Evolutionary conservation across 53 echinoderm and acorn worm genomes (phyloP).

Genomic region (Henricia sp.): DNA sequence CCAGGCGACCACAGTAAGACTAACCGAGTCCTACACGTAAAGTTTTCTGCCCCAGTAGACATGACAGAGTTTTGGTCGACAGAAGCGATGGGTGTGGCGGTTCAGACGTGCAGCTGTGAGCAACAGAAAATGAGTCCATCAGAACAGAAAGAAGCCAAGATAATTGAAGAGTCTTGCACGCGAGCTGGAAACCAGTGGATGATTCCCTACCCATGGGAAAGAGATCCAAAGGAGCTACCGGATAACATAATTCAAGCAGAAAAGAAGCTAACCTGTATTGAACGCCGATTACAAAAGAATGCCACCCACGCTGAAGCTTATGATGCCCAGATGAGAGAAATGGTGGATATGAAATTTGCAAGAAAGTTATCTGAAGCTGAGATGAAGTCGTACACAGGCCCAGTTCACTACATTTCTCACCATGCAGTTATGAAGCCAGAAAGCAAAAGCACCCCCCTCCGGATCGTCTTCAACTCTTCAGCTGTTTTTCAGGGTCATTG

Average conservation of each 20-base stretch:
- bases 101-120: conserved; percentile 36
- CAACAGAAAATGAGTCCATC: conserved; percentile 28
- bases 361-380: conserved; percentile 62
- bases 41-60: conserved; percentile 53
- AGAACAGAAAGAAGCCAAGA: conserved; percentile 45
- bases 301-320: conserved; percentile 64
- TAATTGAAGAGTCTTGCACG: conserved; percentile 53
- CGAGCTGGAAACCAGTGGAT: conserved; percentile 70
- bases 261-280: conserved; percentile 56
- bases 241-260: conserved; percentile 69
- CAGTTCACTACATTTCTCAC: neutral
- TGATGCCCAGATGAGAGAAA: conserved; percentile 62
- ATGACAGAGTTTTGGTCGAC: conserved; percentile 56
- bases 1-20: neutral
- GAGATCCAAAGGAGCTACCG: conserved; percentile 55
- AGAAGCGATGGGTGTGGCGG: conserved; percentile 58
- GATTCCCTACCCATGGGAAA: conserved; percentile 75
- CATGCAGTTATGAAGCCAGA: neutral
- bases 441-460: conserved; percentile 61
- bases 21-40: conserved; percentile 46
- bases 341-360: conserved; percentile 70
- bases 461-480: conserved; percentile 75
- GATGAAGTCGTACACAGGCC: conserved; percentile 37
- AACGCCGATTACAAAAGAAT: conserved; percentile 60
- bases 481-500: conserved; percentile 60